Conservation (phyloP, 2,113 vertebrate species). For the Dendrocopos noguchii region DNA sequence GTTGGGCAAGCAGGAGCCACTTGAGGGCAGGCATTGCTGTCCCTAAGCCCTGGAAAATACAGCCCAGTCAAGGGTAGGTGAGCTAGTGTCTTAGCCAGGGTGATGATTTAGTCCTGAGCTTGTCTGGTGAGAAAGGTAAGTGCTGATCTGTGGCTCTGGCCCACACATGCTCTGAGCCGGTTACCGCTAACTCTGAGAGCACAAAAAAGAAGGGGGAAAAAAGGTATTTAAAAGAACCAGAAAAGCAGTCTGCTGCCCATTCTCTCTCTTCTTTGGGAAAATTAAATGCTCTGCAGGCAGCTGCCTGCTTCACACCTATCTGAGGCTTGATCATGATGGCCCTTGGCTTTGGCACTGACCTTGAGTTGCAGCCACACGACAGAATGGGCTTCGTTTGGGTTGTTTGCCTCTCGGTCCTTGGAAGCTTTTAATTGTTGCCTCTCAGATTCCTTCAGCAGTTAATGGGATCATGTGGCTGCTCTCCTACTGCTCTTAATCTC, state of each 20-base stretch:
- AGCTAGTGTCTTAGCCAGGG: neutral
- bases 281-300: neutral
- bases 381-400: neutral
- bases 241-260: neutral
- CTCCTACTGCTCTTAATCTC: slow-evolving; percentile 64
- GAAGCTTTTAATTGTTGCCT: slow-evolving; percentile 58
- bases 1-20: neutral
- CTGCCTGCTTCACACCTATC: slow-evolving; percentile 28
- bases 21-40: neutral
- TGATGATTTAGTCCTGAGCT: neutral
- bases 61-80: neutral
- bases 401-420: slow-evolving; percentile 12
- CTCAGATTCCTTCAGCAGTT: slow-evolving; percentile 46
- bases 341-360: neutral
- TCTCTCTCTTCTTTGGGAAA: neutral
- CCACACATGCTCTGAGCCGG: neutral
- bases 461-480: slow-evolving; percentile 63
- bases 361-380: slow-evolving; percentile 14
- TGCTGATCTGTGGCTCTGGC: neutral
- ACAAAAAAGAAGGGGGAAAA: neutral
- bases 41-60: neutral
- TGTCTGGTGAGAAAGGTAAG: neutral
- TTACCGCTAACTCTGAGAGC: neutral
- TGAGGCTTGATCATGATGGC: slow-evolving; percentile 27
- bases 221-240: too few relatives aligned